Evolutionary conservation across 2,888 invertebrate genomes (phyloP), one percentile per base, ranked within the genome.

Genomic region (Hydroisotoma schaefferi): DNA sequence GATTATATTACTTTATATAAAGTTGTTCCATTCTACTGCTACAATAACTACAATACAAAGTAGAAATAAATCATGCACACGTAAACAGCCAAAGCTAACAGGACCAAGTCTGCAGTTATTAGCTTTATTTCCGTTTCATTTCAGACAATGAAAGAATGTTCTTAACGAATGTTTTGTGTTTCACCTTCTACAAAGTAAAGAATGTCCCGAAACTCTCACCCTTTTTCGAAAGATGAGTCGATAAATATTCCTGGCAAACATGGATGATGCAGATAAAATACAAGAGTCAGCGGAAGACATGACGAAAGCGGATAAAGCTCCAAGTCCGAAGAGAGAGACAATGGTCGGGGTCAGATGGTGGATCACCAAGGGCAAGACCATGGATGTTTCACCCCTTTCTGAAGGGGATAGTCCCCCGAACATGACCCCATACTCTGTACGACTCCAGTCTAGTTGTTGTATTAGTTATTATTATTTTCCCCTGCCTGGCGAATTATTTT

Each of bases 271-370:
- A 23, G 97, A 95, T 22, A 99, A 83, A 53, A 99, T 94, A 72
- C 97, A 97, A 55, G 98, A 98, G 79, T 99, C 98, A 0, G 98
- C 98, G 0, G 97, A 97, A 37, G 97, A 97, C 98, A 99, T 99
- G 68, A 99, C 98, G 22, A 98, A 98, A 1, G 98, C 99, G 0
- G 97, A 97, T 6, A 99, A 95, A 6, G 98, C 98, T 0, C 99
- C 99, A 68, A 99, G 83, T 5, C 97, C 98, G 76, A 99, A 90
- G 81, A 99, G 98, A 2, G 97, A 92, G 26, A 99, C 92, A 77
- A 90, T 90, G 76, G 89, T 87, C 0, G 98, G 98, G 8, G 98
- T 98, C 55, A 99, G 81, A 77, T 95, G 92, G 78, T 98, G 97
- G 74, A 97, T 82, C 48, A 98, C 97, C 85, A 99, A 86, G 47